phyloP scores from a whole-genome alignment of 2,797 vertebrate genomes.

The Heliangelus exortis region DNA sequence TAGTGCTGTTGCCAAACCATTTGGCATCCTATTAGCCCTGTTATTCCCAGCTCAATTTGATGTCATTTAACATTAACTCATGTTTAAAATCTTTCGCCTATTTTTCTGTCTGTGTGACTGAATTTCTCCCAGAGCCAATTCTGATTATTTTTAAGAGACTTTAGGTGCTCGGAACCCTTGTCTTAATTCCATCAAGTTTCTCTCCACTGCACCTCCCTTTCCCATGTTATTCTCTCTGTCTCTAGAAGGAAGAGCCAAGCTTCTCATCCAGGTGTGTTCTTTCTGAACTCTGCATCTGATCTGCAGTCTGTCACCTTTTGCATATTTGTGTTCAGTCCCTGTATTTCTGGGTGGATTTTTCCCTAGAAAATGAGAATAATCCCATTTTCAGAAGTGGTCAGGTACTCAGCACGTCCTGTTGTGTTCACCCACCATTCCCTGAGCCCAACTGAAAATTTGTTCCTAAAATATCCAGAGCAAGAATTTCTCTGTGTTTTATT shows the following conservation, averaged over 20 bases:
- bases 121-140: neutral
- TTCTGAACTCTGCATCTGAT: neutral
- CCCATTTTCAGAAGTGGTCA: neutral
- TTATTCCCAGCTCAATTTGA: slow-evolving; percentile 10
- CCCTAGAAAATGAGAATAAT: neutral
- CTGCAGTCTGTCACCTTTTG: neutral
- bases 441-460: neutral
- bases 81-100: neutral
- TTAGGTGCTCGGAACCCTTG: neutral
- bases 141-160: neutral
- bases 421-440: neutral
- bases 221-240: neutral
- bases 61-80: neutral
- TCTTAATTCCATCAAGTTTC: neutral
- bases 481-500: neutral
- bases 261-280: neutral
- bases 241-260: neutral
- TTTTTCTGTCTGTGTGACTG: neutral
- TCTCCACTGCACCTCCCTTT: neutral
- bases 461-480: neutral
- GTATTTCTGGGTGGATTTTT: neutral
- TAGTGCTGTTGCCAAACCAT: neutral
- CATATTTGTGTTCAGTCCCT: neutral
- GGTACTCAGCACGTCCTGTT: neutral
- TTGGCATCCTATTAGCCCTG: slow-evolving; percentile 6